phyloP scores from a whole-genome alignment of 1,140 invertebrate species.

The Papilio dardanus region DNA sequence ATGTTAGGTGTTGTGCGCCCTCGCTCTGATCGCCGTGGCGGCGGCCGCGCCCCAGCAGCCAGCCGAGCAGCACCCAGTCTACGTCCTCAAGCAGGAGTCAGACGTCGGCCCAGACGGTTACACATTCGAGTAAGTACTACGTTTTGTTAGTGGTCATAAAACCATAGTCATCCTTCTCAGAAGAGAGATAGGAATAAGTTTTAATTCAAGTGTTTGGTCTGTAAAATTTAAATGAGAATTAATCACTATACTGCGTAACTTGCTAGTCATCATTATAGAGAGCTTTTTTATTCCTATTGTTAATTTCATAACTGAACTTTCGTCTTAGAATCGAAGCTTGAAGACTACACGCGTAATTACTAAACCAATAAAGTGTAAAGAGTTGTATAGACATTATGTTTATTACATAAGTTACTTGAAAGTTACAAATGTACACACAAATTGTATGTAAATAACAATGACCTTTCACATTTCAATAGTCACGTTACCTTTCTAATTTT shows the following conservation, averaged over 20 bases:
- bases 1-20: conserved; percentile 58
- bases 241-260: background rate
- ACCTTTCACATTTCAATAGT: background rate
- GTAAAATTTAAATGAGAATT: background rate
- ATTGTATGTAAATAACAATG: conserved; percentile 7
- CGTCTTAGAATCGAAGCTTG: background rate
- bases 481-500: background rate
- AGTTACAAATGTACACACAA: background rate
- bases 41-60: conserved; percentile 62
- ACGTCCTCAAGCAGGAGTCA: conserved; percentile 73
- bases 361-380: background rate
- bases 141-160: background rate
- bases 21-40: conserved; percentile 61
- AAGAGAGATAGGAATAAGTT: background rate
- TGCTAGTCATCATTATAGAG: too few species aligned
- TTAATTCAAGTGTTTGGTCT: too few species aligned
- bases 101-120: conserved; percentile 71
- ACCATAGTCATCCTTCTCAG: background rate
- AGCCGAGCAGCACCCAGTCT: conserved; percentile 51
- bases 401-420: background rate
- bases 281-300: background rate
- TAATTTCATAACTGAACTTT: background rate
- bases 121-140: conserved; percentile 64
- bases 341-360: background rate
- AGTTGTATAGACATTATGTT: background rate